Percentiles rank a stretch among this genome's conserved stretches.
Conservation (phyloP, 2,888 invertebrate genomes). For the Koerneria pararmatus region DNA sequence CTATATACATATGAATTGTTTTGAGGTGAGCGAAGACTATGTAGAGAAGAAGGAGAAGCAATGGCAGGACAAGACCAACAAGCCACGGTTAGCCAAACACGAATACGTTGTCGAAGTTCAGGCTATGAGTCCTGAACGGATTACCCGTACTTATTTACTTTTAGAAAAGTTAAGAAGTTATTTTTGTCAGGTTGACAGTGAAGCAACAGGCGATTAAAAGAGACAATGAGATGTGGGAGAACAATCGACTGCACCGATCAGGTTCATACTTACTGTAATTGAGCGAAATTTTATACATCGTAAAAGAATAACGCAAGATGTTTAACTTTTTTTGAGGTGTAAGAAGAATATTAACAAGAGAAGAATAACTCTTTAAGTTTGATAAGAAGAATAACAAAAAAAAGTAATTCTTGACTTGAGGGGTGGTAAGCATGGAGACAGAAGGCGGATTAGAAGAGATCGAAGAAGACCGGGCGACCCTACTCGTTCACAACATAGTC, state of each 20-base stretch:
- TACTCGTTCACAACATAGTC: slow-evolving; percentile 93
- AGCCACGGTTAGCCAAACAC: slow-evolving; percentile 65
- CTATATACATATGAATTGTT: background rate
- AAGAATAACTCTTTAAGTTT: no score
- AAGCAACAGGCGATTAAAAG: slow-evolving; percentile 88
- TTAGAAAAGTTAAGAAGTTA: no score
- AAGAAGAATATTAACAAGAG: no score
- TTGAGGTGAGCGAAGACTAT: slow-evolving; percentile 74
- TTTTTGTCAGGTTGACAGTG: slow-evolving; percentile 71
- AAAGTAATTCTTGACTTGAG: no score
- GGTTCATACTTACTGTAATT: slow-evolving; percentile 54
- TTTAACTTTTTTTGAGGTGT: no score
- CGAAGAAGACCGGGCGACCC: slow-evolving; percentile 81
- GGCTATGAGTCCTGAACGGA: background rate
- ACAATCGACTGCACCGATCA: slow-evolving; percentile 87
- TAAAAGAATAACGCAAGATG: no score
- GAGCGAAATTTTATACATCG: no score
- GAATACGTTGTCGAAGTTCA: background rate
- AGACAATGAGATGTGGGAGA: slow-evolving; percentile 97
- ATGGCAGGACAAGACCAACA: slow-evolving; percentile 73
- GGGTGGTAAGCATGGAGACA: slow-evolving; percentile 31
- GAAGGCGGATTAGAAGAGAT: slow-evolving; percentile 69
- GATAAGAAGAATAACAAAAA: no score
- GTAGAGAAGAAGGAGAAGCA: slow-evolving; percentile 88
- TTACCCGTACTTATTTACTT: no score